phyloP scores from a whole-genome alignment of 2,888 invertebrate genomes.

The Leptinotarsa peninsularis region DNA sequence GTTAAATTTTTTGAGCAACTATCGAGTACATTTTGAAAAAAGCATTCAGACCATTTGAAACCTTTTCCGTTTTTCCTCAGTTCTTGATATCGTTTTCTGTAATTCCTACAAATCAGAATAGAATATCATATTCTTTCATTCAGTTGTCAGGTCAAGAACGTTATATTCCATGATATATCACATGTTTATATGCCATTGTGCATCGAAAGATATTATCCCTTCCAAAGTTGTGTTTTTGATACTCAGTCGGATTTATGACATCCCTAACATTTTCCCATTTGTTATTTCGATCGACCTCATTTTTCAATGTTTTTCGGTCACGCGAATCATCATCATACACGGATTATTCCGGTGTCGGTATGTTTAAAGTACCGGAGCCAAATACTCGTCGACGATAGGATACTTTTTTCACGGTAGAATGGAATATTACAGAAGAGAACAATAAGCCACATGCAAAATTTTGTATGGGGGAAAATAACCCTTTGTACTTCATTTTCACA shows the following conservation, averaged over 20 bases:
- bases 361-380: not conserved
- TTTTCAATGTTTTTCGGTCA: conserved; percentile 18
- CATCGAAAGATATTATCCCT: conserved; percentile 13
- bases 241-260: conserved; percentile 16
- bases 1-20: too few relatives aligned
- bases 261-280: conserved; percentile 14
- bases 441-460: too few relatives aligned
- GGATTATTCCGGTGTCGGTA: not conserved
- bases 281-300: conserved; percentile 1
- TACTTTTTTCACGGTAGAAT: not conserved
- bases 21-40: too few relatives aligned
- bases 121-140: not conserved
- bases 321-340: not conserved
- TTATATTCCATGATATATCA: conserved; percentile 16
- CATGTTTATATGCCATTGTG: conserved; percentile 17
- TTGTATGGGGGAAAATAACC: too few relatives aligned
- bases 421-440: too few relatives aligned
- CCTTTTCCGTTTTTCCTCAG: too few relatives aligned
- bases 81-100: too few relatives aligned
- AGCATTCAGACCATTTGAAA: too few relatives aligned
- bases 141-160: conserved; percentile 2
- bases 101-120: not conserved
- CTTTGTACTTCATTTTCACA: too few relatives aligned
- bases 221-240: conserved; percentile 5
- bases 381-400: not conserved